Conservation (phyloP, 2,888 invertebrate genomes). For the Parthenolecanium corni region DNA sequence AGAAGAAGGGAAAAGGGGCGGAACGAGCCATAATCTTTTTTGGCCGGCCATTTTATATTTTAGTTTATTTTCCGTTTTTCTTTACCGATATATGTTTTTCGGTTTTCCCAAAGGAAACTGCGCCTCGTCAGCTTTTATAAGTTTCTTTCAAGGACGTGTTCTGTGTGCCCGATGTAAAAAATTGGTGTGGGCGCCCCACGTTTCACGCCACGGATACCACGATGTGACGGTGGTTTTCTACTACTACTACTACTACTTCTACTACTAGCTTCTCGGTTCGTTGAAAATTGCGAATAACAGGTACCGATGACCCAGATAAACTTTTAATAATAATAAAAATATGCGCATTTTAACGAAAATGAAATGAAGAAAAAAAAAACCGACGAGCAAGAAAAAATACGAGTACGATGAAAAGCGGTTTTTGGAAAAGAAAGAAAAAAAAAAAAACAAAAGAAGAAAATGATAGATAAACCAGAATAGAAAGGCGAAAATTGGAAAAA, state of each 20-base stretch:
- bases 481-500: no score
- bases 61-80: slow-evolving; percentile 16
- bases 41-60: not conserved
- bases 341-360: not conserved
- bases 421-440: not conserved
- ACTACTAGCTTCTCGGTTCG: slow-evolving; percentile 22
- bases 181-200: slow-evolving; percentile 20
- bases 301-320: slow-evolving; percentile 28
- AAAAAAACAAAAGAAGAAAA: no score
- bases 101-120: slow-evolving; percentile 29
- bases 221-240: slow-evolving; percentile 23
- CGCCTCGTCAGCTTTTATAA: slow-evolving; percentile 25
- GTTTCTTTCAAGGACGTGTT: slow-evolving; percentile 27
- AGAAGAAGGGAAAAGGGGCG: not conserved
- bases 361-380: not conserved
- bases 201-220: slow-evolving; percentile 19
- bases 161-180: slow-evolving; percentile 14
- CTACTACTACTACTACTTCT: not conserved
- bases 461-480: no score
- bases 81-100: slow-evolving; percentile 26
- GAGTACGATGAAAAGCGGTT: not conserved
- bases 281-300: slow-evolving; percentile 24
- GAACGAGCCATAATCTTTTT: not conserved
- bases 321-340: slow-evolving; percentile 11
- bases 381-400: not conserved